phyloP scores from a whole-genome alignment of 2,888 invertebrate genomes.

The Pedicia rivosa region DNA sequence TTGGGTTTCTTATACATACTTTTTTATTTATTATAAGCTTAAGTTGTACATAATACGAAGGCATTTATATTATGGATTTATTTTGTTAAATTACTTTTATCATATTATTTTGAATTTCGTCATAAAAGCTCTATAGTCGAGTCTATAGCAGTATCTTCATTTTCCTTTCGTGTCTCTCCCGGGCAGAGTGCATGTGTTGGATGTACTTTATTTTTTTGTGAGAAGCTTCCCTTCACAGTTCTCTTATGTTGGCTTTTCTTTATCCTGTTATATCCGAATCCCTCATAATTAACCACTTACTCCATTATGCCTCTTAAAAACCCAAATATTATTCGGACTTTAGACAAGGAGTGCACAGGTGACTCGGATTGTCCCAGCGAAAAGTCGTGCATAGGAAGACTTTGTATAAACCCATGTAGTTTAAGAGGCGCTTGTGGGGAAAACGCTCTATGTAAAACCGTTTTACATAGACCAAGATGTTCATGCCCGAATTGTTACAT shows the following conservation, averaged over 20 bases:
- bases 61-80: constrained; percentile 5
- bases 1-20: constrained; percentile 8
- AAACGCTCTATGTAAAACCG: constrained; percentile 75
- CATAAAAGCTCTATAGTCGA: neutral
- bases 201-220: constrained; percentile 41
- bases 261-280: constrained; percentile 2
- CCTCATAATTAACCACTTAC: neutral
- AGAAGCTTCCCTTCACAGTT: constrained; percentile 79
- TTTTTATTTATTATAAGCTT: constrained; percentile 13
- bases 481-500: constrained; percentile 78
- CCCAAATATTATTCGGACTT: constrained; percentile 20
- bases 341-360: constrained; percentile 76
- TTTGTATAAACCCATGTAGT: constrained; percentile 82
- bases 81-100: constrained; percentile 1
- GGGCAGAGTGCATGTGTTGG: constrained; percentile 35
- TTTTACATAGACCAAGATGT: constrained; percentile 72
- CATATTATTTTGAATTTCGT: constrained; percentile 3
- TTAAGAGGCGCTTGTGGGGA: constrained; percentile 77
- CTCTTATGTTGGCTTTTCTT: constrained; percentile 60
- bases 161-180: constrained; percentile 25
- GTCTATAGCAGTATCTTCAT: constrained; percentile 4
- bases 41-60: constrained; percentile 18
- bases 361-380: constrained; percentile 85
- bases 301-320: constrained; percentile 6
- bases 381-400: constrained; percentile 79